Conservation (phyloP, 2,797 vertebrate genomes). For the Sylvia borin region DNA sequence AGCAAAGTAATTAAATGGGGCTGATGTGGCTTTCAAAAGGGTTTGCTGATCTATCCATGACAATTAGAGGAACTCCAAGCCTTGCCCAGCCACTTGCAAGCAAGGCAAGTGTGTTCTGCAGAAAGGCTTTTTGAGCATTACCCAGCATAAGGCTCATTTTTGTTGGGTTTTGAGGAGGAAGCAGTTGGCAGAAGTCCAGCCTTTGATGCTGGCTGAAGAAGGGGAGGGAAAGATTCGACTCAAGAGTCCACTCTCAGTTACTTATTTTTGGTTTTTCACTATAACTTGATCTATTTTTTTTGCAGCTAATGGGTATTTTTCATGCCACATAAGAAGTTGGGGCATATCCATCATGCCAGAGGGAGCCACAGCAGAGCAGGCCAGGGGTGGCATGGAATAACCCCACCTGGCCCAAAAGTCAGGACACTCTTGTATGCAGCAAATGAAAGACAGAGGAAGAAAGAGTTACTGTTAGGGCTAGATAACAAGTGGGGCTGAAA, state of each 20-base stretch:
- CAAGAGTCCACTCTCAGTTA: not conserved
- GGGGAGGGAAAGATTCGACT: not conserved
- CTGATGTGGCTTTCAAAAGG: not conserved
- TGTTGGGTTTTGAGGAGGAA: not conserved
- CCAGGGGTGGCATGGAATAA: not conserved
- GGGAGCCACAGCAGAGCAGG: not conserved
- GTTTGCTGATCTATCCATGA: not conserved
- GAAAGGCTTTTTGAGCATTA: not conserved
- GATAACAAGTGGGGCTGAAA: slow-evolving; percentile 10
- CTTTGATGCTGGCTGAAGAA: not conserved
- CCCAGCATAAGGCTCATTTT: not conserved
- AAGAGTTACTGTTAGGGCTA: slow-evolving; percentile 1
- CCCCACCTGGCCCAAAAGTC: not conserved
- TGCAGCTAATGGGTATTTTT: not conserved
- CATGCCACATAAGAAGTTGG: fast-evolving
- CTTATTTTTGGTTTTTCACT: not conserved
- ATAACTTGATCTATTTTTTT: not conserved
- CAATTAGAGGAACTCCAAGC: not conserved
- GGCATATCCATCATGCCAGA: not conserved
- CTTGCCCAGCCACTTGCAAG: not conserved
- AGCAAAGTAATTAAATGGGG: slow-evolving; percentile 39
- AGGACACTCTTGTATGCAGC: not conserved
- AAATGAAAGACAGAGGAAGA: not conserved
- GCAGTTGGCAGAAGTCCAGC: not conserved
- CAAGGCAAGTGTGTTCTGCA: not conserved